These are phyloP conservation scores for Tetragonula clypearis DNA, from an alignment of 1,140 invertebrate species.

Conservation along the genomic window DNA sequence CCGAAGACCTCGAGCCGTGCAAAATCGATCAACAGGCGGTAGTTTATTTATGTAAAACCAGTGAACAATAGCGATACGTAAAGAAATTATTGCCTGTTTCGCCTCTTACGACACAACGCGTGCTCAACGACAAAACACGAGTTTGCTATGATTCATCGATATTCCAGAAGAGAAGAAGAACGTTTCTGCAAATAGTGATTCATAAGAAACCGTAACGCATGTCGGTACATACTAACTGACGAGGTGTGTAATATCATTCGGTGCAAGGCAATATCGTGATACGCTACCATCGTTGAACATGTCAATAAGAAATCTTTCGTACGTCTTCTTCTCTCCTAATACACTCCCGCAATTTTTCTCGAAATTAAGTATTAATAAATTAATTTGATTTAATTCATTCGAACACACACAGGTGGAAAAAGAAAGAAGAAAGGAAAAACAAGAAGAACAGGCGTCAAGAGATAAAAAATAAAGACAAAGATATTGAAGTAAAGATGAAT, in stretches of 20 bases:
- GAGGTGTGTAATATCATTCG: constrained; percentile 16
- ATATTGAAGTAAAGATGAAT: too few species aligned
- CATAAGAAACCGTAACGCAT: background rate
- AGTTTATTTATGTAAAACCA: background rate
- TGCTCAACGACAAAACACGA: too few species aligned
- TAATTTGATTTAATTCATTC: background rate
- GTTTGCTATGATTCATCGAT: background rate
- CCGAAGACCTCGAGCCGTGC: background rate
- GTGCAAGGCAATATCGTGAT: constrained; percentile 1
- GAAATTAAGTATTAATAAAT: background rate
- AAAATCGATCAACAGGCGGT: too few species aligned
- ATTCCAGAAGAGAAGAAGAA: background rate
- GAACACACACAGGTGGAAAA: too few species aligned
- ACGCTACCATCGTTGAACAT: background rate
- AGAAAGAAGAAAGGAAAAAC: too few species aligned
- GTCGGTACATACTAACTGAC: background rate
- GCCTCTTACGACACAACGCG: too few species aligned
- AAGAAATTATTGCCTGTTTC: too few species aligned
- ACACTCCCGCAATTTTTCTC: background rate
- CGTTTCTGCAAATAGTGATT: background rate
- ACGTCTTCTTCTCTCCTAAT: background rate
- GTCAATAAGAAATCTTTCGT: constrained; percentile 1
- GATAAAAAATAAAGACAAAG: too few species aligned
- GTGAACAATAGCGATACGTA: too few species aligned
- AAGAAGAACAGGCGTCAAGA: too few species aligned